These are phyloP conservation scores for Xenentodon cancila DNA, from an alignment of 2,797 vertebrate genomes.

Conservation along the genomic window DNA sequence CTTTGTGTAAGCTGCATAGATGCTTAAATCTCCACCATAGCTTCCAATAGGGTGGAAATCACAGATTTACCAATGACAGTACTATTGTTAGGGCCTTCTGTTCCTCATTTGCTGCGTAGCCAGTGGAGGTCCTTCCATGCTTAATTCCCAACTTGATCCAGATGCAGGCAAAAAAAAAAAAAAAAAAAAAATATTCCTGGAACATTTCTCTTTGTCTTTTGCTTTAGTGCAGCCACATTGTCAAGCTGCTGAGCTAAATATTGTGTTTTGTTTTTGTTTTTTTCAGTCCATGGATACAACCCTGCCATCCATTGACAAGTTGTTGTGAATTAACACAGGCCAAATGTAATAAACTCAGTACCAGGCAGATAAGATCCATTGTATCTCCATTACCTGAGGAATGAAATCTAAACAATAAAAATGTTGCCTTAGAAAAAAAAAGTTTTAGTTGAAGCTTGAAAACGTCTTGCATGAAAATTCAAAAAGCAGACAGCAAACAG, in stretches of 20 bases:
- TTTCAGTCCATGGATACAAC: slow-evolving; percentile 74
- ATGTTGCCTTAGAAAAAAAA: too few species aligned
- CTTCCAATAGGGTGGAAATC: slow-evolving; percentile 76
- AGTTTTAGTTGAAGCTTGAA: background rate
- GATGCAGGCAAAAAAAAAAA: slow-evolving; percentile 83
- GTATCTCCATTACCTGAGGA: slow-evolving; percentile 22
- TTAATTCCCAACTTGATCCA: slow-evolving; percentile 88
- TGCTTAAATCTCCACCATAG: slow-evolving; percentile 48
- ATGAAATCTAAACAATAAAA: slow-evolving; percentile 5
- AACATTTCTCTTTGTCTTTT: slow-evolving; percentile 82
- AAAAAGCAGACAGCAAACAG: background rate
- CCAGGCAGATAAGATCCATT: too few species aligned
- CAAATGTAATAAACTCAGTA: too few species aligned
- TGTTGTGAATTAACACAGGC: slow-evolving; percentile 74
- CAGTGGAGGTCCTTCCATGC: slow-evolving; percentile 83
- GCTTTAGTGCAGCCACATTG: slow-evolving; percentile 73
- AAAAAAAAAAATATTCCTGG: slow-evolving; percentile 49
- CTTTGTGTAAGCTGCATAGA: slow-evolving; percentile 77
- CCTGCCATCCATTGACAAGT: slow-evolving; percentile 73
- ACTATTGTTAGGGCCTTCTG: slow-evolving; percentile 88
- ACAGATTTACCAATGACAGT: slow-evolving; percentile 89
- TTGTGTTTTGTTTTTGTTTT: slow-evolving; percentile 84
- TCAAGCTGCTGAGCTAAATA: slow-evolving; percentile 82
- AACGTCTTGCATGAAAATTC: slow-evolving; percentile 22
- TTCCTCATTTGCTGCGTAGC: slow-evolving; percentile 90